Evolutionary conservation across 2,888 invertebrate genomes (phyloP), one percentile per base, ranked within the genome.

Genomic region (Melinopterus prodromus): DNA sequence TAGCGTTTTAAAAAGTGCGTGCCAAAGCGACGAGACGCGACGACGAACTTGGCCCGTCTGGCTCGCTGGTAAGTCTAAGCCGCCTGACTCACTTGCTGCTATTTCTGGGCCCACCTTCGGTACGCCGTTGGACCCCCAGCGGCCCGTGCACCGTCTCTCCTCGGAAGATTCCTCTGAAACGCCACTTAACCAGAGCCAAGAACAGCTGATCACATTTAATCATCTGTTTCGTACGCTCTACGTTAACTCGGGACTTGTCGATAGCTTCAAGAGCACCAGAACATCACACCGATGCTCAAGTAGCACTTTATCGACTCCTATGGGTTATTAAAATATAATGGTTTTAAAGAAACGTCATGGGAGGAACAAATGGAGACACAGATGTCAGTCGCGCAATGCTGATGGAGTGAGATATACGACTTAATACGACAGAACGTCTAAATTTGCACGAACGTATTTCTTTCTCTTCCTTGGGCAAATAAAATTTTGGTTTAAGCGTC

Each of bases 251-350:
- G 26, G 26, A 26, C 26, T 26, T 26, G 26, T 26, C 26, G 53
- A 53, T 53, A 53, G 53, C 9, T 53, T 53, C 53, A 53, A 26
- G 26, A 26, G 26, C 26, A 53, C 53, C 53, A 53, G 53, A 4
- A 53, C 7, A 26, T 26, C 26, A 26, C 26, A 26, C 26, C 26
- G 26, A 26, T 26, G 26, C 26, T 26, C 3, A 26, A 26, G 26
- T 26, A 26, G 26, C 26, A 26, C 26, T 26, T 26, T 26, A 26
- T 26, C 26, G 26, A 26, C 26, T 26, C 26, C 26, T 26, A 26
- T 26, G 16, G 35, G 71, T 78, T 35, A 16, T 69, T 26, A 16
- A 77, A 77, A 77, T 16, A 16, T 16, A 16, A 35, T 9, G 16
- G 70, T n/a, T 71, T 71, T 71, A 15, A 71, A 71, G 14, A 70